Conservation (phyloP, 1,140 invertebrate genomes). For the Zaprionus ghesquierei region DNA sequence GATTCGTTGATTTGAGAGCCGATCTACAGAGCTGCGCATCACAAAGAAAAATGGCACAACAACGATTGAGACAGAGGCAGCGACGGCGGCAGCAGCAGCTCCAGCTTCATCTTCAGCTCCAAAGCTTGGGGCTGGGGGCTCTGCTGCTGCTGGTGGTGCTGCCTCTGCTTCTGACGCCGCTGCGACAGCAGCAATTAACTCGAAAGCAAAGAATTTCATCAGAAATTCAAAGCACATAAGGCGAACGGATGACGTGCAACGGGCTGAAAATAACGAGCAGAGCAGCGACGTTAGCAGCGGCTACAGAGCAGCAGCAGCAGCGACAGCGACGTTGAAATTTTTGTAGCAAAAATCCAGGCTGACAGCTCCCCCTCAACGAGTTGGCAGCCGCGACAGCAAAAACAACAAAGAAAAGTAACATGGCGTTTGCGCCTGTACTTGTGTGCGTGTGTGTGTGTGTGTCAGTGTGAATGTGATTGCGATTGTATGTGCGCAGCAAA, state of each 20-base stretch:
- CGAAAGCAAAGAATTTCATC: constrained; percentile 81
- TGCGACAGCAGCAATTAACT: constrained; percentile 68
- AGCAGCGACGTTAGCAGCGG: constrained; percentile 16
- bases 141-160: constrained; percentile 26
- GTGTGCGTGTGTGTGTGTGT: constrained; percentile 12
- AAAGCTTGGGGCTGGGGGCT: constrained; percentile 37
- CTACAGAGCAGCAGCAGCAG: constrained; percentile 44
- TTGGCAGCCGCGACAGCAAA: constrained; percentile 24
- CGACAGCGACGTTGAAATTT: constrained; percentile 51
- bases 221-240: constrained; percentile 79
- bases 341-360: constrained; percentile 70
- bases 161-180: background rate
- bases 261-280: constrained; percentile 56
- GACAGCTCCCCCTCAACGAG: constrained; percentile 67
- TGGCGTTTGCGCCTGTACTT: constrained; percentile 46
- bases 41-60: constrained; percentile 76
- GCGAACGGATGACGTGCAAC: constrained; percentile 68
- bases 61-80: constrained; percentile 43
- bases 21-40: constrained; percentile 58
- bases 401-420: constrained; percentile 70
- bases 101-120: too few species aligned
- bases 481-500: constrained; percentile 39
- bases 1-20: constrained; percentile 40
- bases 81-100: constrained; percentile 16
- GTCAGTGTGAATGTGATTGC: constrained; percentile 13